A percentile compares a stretch with the other conserved stretches of the same genome.
These are phyloP conservation scores for Notarius quadriscutis DNA, from an alignment of 2,113 vertebrate genomes.

Conservation along the genomic window DNA sequence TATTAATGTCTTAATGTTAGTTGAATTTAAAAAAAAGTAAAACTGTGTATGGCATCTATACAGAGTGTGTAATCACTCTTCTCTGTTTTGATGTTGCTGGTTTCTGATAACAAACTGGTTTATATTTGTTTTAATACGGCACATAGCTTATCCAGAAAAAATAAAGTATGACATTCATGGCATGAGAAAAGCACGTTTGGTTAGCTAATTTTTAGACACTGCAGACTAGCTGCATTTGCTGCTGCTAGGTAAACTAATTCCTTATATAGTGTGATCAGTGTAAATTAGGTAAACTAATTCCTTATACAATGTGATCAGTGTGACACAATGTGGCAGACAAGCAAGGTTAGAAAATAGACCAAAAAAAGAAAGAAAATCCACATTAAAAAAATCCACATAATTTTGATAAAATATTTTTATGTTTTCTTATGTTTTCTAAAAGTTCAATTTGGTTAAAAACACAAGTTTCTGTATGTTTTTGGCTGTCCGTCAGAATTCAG, in stretches of 20 bases:
- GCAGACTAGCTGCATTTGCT: not conserved
- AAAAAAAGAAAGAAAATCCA: not conserved
- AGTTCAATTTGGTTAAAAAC: not conserved
- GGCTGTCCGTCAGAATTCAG: not conserved
- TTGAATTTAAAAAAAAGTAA: not conserved
- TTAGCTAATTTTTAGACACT: not conserved
- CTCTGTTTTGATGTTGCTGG: not conserved
- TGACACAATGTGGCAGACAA: not conserved
- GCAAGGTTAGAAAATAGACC: not conserved
- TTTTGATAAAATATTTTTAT: not conserved
- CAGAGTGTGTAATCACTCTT: not conserved
- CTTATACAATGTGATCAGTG: not conserved
- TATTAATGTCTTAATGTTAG: not conserved
- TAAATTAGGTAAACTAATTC: too few relatives aligned
- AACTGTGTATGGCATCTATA: not conserved
- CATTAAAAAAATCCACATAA: not conserved
- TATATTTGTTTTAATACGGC: not conserved
- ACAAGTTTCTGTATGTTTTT: not conserved
- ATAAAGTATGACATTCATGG: not conserved
- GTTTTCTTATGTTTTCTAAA: not conserved
- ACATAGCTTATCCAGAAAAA: not conserved
- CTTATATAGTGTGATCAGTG: not conserved
- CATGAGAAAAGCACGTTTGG: not conserved
- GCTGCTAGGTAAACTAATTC: not conserved
- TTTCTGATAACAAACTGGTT: not conserved